These are phyloP conservation scores for Brachionus rubens DNA, from an alignment of 1,140 invertebrate species.

Conservation along the genomic window DNA sequence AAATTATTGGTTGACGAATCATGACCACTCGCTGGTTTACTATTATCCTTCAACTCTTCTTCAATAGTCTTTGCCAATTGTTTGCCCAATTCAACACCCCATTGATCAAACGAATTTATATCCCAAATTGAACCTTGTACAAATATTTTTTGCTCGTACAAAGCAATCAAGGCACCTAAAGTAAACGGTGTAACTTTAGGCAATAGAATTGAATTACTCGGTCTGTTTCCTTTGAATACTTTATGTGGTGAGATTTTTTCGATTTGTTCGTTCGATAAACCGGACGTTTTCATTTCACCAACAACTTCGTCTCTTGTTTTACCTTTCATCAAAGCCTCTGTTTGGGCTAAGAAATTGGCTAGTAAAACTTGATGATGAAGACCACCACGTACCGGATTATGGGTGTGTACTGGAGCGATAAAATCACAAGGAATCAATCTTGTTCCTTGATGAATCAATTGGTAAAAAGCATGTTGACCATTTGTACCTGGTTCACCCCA, in stretches of 20 bases:
- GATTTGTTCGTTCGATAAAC: conserved; percentile 62
- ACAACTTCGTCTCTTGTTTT: conserved; percentile 54
- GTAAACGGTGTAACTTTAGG: conserved; percentile 89
- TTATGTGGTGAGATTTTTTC: conserved; percentile 86
- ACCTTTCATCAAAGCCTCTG: conserved; percentile 69
- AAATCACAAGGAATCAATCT: conserved; percentile 93
- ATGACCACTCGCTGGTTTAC: conserved; percentile 67
- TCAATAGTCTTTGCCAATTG: conserved; percentile 95
- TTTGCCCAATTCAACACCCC: conserved; percentile 98
- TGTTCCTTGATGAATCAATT: conserved; percentile 63
- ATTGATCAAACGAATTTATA: conserved; percentile 99
- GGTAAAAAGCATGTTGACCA: conserved; percentile 71
- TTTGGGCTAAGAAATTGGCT: conserved; percentile 97
- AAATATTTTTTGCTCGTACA: conserved; percentile 99
- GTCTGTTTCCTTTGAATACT: conserved; percentile 91
- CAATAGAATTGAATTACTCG: conserved; percentile 95
- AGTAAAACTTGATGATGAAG: conserved; percentile 74
- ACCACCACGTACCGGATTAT: conserved; percentile 80
- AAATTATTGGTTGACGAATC: conserved; percentile 91
- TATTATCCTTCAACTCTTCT: conserved; percentile 74
- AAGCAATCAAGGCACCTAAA: conserved; percentile 85
- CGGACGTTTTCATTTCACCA: conserved; percentile 54
- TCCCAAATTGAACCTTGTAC: conserved; percentile 98
- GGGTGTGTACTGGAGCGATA: conserved; percentile 84
- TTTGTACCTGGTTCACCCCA: conserved; percentile 98